Evolutionary conservation across 2,113 vertebrate genomes (phyloP), one percentile per base, ranked within the genome.

Genomic region (Pseudopipra pipra): DNA sequence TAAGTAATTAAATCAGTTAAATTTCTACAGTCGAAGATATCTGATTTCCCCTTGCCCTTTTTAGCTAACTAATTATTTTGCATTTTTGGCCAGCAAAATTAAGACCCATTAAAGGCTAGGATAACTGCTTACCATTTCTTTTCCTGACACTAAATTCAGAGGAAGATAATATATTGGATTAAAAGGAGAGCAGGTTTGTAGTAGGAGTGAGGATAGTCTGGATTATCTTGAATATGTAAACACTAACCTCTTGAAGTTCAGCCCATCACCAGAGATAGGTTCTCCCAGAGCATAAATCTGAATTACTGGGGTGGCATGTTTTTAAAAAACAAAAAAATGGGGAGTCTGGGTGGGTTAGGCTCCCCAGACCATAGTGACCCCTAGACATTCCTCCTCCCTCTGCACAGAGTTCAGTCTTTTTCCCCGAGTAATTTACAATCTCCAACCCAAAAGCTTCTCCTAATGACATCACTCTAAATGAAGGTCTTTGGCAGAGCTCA

Each of bases 41-140:
- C 63, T 72, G 23, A 51, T 31, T 76, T 81, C 3, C n/a, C 65
- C 11, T 13, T 62, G 31, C 80, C 37, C 41, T 89, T 94, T 96
- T 90, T 79, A 91, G 84, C 70, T 90, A 35, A 33, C 21, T 93
- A 93, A 95, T 88, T 67, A 59, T 87, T 95, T 95, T 95, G 91
- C 66, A 67, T 41, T 88, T 94, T 91, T 84, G 93, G 72, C 43
- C 19, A 56, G n/a, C 19, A 41, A 17, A 87, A 67, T 58, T 54
- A 63, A 86, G 58, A 68, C 11, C 41, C 19, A n/a, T 47, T 70
- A 54, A 85, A 72, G 15, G 12, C 35, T 8, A 56, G 21, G 21
- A 80, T 67, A 55, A 72, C 37, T 92, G 68, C 33, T 81, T 65
- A 44, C 33, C 23, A 85, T 87, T 95, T 77, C 3, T 90, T 61